Conservation (phyloP, 2,797 vertebrate species). For the Leucoraja ocellata region DNA sequence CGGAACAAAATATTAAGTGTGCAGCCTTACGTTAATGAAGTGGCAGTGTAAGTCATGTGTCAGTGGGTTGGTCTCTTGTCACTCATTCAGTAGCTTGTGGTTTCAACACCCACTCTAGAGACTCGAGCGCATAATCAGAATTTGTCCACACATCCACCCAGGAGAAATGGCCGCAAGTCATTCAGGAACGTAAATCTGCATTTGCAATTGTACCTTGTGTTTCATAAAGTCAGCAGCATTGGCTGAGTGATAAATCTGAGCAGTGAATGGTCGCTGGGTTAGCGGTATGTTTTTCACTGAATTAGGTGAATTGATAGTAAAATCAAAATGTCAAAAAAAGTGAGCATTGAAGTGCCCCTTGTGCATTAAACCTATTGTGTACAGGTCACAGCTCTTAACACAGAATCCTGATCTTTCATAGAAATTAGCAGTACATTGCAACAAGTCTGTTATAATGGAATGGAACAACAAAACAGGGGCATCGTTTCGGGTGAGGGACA, state of each 20-base stretch:
- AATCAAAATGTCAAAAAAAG: not conserved
- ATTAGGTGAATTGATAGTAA: not conserved
- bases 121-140: not conserved
- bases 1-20: not conserved
- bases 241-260: not conserved
- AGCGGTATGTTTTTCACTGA: not conserved
- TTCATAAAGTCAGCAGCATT: too few relatives aligned
- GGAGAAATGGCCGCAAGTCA: not conserved
- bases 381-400: not conserved
- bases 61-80: not conserved
- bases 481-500: too few relatives aligned
- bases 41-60: not conserved
- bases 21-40: not conserved
- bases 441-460: too few relatives aligned
- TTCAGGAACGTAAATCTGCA: not conserved
- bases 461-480: too few relatives aligned
- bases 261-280: not conserved
- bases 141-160: not conserved
- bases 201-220: not conserved
- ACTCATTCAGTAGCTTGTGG: not conserved
- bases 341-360: too few relatives aligned
- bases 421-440: too few relatives aligned
- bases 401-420: not conserved
- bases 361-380: not conserved
- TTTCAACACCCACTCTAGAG: not conserved